Percentiles rank a stretch among this genome's conserved stretches.
These are phyloP conservation scores for Rotaria sp. DNA, from an alignment of 2,888 invertebrate genomes.

Conservation along the genomic window DNA sequence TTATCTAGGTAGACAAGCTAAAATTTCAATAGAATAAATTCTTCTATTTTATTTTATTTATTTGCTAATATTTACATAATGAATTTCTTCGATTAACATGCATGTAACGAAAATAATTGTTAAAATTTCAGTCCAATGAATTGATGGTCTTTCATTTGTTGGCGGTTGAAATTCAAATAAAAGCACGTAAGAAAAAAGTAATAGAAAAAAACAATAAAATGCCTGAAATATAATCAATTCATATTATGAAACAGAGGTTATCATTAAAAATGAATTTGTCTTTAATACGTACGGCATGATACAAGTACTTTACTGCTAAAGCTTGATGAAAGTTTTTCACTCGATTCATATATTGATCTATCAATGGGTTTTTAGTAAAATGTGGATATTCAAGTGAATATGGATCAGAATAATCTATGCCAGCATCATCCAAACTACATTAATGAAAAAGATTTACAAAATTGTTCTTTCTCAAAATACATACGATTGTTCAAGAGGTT, in stretches of 20 bases:
- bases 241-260: no score
- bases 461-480: no score
- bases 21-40: background rate
- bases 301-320: background rate
- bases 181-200: background rate
- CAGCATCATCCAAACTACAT: no score
- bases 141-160: background rate
- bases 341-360: background rate
- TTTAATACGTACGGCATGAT: background rate
- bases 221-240: background rate
- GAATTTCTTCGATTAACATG: conserved; percentile 20
- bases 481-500: no score
- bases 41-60: background rate
- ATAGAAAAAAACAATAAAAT: background rate
- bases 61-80: background rate
- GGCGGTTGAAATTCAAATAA: background rate
- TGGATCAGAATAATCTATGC: background rate
- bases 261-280: no score
- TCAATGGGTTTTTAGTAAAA: background rate
- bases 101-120: background rate
- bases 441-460: no score
- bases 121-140: conserved; percentile 12
- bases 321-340: conserved; percentile 1
- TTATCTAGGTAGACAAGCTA: background rate
- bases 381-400: background rate